phyloP scores from a whole-genome alignment of 2,888 invertebrate species.

The Keiferia lycopersicella region DNA sequence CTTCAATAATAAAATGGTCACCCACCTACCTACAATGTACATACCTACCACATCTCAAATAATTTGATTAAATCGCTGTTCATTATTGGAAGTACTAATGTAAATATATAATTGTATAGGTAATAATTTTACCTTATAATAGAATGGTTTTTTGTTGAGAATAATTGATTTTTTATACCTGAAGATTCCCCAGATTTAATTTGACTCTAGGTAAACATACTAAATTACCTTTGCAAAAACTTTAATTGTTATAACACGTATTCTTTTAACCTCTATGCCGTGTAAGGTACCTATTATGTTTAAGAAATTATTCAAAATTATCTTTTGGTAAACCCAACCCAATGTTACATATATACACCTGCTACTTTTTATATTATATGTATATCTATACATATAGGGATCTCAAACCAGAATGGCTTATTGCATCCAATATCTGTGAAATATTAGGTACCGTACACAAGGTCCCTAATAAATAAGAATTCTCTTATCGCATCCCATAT shows the following conservation, averaged over 20 bases:
- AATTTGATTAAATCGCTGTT: constrained; percentile 10
- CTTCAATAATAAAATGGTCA: constrained; percentile 6
- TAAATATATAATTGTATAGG: not conserved
- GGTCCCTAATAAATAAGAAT: too few relatives aligned
- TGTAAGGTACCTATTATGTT: too few relatives aligned
- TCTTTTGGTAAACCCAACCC: too few relatives aligned
- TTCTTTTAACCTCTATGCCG: too few relatives aligned
- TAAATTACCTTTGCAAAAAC: constrained; percentile 1
- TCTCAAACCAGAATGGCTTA: too few relatives aligned
- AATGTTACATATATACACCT: too few relatives aligned
- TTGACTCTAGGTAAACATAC: not conserved
- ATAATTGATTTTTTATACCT: constrained; percentile 1
- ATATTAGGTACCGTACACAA: too few relatives aligned
- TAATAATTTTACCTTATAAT: not conserved
- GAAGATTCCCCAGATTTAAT: constrained; percentile 14
- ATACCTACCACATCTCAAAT: not conserved
- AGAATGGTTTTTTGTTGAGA: not conserved
- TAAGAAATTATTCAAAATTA: too few relatives aligned
- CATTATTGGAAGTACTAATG: not conserved
- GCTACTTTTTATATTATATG: too few relatives aligned
- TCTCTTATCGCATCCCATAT: too few relatives aligned
- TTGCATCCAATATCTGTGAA: too few relatives aligned
- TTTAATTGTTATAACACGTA: not conserved
- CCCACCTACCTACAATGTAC: not conserved
- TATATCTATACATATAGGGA: too few relatives aligned